Evolutionary conservation across 2,797 vertebrate genomes (phyloP).

Genomic region (Zalophus californianus): DNA sequence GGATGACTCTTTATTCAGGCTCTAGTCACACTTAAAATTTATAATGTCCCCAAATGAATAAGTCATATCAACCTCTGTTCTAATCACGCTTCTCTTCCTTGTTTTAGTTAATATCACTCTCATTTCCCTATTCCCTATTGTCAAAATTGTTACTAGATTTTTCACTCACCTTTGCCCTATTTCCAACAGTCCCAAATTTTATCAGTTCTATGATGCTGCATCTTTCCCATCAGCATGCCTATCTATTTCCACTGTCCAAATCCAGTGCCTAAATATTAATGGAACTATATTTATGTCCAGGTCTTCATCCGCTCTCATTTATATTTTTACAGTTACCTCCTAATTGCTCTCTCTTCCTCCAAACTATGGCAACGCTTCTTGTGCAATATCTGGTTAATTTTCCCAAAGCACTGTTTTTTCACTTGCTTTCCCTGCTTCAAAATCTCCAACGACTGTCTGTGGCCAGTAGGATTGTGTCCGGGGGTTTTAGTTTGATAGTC

Average conservation of each 20-base stretch:
- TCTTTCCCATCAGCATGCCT: neutral
- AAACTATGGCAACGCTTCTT: neutral
- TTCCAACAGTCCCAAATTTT: neutral
- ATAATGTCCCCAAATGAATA: neutral
- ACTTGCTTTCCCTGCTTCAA: neutral
- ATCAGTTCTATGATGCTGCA: neutral
- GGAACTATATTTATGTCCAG: neutral
- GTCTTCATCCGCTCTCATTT: neutral
- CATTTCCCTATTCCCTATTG: neutral
- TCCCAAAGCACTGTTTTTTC: neutral
- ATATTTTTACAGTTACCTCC: neutral
- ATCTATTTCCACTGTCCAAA: neutral
- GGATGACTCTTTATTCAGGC: neutral
- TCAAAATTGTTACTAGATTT: neutral
- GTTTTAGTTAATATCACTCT: neutral
- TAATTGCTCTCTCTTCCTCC: neutral
- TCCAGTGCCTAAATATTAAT: neutral
- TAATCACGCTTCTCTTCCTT: slow-evolving; percentile 6
- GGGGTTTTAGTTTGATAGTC: neutral
- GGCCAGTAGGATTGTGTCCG: neutral
- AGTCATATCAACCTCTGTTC: neutral
- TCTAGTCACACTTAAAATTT: neutral
- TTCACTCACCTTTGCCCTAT: neutral
- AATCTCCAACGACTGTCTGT: neutral
- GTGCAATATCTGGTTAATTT: neutral